Base-by-base conservation (phyloP, 2,888 invertebrate species). In the Plagodis dolabraria region DNA sequence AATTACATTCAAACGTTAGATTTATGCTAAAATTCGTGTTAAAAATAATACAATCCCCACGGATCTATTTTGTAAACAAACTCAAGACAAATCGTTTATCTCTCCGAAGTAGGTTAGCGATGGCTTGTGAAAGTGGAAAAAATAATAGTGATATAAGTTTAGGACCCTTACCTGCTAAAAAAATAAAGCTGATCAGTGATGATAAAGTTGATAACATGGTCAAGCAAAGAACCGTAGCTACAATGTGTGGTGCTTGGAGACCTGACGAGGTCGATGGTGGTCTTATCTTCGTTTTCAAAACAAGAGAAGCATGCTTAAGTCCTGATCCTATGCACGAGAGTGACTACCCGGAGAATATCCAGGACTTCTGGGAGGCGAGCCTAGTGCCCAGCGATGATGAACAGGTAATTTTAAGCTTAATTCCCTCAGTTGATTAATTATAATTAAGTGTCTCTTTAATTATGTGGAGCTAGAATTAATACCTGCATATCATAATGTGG, bases 191-290 rank as follows among this genome's bases (percentile, higher is more conserved):
- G 38, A 63, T 62, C 5, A 67, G 57, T 64, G 71, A 73, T 55
- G 60, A 57, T 7, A 5, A 43, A 12, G 12, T 12, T 36, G 65
- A 59, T 2, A 43, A 35, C 7, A 53, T 47, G 42, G 34, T 44
- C n/a, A 55, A 69, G 34, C 75, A 69, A 58, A 87, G 93, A 65
- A 92, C 91, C 58, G 92, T 93, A 9, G 87, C 83, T 5, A 93
- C 93, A 47, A 92, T 92, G 92, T 93, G 93, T 78, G 93, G 93
- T 57, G 81, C 92, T 36, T 93, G 93, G 93, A 80, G 93, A 57
- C 87, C 87, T 40, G 87, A 91, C 7, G 93, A 93, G 67, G 88
- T 82, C 48, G 86, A 93, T 72, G 93, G 93, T 9, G 93, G 93
- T 0, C 69, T 90, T 11, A 78, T 93, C 44, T 78, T 93, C 38